Evolutionary conservation across 2,888 invertebrate species (phyloP).

Genomic region (Mimumesa dahlbomi): DNA sequence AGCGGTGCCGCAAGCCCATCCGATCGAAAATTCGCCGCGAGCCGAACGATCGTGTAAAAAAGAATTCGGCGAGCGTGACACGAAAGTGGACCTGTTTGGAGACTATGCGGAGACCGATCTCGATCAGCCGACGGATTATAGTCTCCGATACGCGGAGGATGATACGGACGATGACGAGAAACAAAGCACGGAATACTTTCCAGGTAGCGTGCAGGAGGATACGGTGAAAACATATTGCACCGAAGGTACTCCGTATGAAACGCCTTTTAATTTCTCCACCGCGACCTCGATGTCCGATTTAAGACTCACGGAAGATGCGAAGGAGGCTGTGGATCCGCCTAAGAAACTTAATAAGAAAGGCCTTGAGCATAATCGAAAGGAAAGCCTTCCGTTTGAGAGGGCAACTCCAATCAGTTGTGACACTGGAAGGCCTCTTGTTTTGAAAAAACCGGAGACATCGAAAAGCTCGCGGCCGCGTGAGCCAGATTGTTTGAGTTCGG

Average conservation of each 20-base stretch:
- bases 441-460: slow-evolving; percentile 56
- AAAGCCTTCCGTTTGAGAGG: slow-evolving; percentile 26
- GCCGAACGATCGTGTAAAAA: slow-evolving; percentile 60
- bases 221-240: slow-evolving; percentile 95
- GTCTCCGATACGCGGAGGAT: slow-evolving; percentile 92
- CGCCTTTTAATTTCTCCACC: slow-evolving; percentile 88
- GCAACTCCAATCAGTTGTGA: slow-evolving; percentile 35
- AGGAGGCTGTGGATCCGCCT: slow-evolving; percentile 65
- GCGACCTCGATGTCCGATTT: slow-evolving; percentile 95
- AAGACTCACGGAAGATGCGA: slow-evolving; percentile 81
- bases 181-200: slow-evolving; percentile 71
- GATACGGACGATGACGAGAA: slow-evolving; percentile 84
- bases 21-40: slow-evolving; percentile 22
- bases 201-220: slow-evolving; percentile 83
- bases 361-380: slow-evolving; percentile 49
- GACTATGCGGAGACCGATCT: slow-evolving; percentile 94
- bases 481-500: slow-evolving; percentile 87
- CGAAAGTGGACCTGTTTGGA: slow-evolving; percentile 78
- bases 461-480: slow-evolving; percentile 77
- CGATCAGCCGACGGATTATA: slow-evolving; percentile 96
- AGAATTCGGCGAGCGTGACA: slow-evolving; percentile 66
- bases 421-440: slow-evolving; percentile 34
- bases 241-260: slow-evolving; percentile 93
- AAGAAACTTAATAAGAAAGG: slow-evolving; percentile 62
- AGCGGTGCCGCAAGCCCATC: slow-evolving; percentile 25